Conservation (phyloP, 2,113 vertebrate species). For the Nesospiza acunhae region DNA sequence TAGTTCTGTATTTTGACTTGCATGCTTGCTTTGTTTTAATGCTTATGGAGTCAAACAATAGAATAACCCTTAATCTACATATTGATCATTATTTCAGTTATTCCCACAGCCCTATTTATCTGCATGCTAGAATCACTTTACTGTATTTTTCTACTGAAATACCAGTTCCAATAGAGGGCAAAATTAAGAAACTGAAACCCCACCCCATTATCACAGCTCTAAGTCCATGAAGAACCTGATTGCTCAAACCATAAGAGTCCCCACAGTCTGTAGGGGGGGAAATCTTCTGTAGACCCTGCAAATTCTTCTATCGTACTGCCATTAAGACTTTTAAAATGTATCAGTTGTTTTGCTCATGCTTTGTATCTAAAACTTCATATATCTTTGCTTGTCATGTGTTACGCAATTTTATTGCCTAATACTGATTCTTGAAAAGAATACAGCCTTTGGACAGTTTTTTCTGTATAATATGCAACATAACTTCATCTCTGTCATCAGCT, state of each 20-base stretch:
- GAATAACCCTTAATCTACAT: background rate
- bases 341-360: background rate
- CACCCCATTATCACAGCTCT: background rate
- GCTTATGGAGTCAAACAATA: background rate
- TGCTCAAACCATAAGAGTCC: background rate
- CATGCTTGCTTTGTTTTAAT: background rate
- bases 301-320: fast-evolving
- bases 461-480: background rate
- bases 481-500: background rate
- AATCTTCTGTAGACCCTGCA: background rate
- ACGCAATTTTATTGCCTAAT: background rate
- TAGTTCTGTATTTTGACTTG: background rate
- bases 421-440: background rate
- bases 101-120: background rate
- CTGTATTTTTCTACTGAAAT: background rate
- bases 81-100: background rate
- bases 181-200: background rate
- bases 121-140: background rate
- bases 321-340: background rate
- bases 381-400: background rate
- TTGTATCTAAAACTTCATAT: background rate
- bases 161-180: background rate
- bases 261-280: background rate
- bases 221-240: background rate
- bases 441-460: background rate